A percentile compares a stretch with the other conserved stretches of the same genome.
Conservation (phyloP, 2,888 invertebrate species). For the Andricus quercusramuli region DNA sequence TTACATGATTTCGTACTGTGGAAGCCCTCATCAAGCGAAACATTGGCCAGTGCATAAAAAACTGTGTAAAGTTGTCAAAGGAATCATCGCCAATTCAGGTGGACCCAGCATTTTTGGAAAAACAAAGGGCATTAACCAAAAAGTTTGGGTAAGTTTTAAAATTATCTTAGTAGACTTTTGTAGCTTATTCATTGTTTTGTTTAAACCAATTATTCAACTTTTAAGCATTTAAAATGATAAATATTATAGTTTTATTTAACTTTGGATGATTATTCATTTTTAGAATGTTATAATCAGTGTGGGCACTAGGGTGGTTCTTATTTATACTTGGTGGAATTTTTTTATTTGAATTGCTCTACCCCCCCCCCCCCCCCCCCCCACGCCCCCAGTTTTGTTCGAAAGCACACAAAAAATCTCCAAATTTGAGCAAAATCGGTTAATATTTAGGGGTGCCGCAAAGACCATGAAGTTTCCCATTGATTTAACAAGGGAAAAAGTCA, state of each 20-base stretch:
- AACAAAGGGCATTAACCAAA: slow-evolving; percentile 40
- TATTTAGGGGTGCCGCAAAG: too few species aligned
- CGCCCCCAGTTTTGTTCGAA: too few species aligned
- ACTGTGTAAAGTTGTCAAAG: slow-evolving; percentile 65
- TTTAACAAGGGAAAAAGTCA: too few species aligned
- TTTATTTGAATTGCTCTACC: too few species aligned
- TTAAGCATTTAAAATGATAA: neutral
- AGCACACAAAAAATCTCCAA: too few species aligned
- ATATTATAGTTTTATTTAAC: neutral
- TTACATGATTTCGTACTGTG: slow-evolving; percentile 74
- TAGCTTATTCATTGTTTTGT: slow-evolving; percentile 50
- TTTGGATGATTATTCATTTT: too few species aligned
- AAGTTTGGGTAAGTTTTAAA: slow-evolving; percentile 55
- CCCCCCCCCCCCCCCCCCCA: too few species aligned
- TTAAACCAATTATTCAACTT: slow-evolving; percentile 44
- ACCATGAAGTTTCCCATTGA: too few species aligned
- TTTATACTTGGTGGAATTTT: too few species aligned
- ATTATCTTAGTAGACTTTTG: neutral
- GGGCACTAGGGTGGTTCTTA: too few species aligned
- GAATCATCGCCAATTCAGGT: slow-evolving; percentile 52
- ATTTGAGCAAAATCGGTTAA: too few species aligned
- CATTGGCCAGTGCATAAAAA: slow-evolving; percentile 73
- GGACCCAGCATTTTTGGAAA: slow-evolving; percentile 51
- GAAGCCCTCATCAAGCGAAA: slow-evolving; percentile 70
- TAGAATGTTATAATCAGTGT: too few species aligned